Evolutionary conservation across 1,140 invertebrate species (phyloP), one percentile per base, ranked within the genome.

Genomic region (Dendrolimus punctatus): DNA sequence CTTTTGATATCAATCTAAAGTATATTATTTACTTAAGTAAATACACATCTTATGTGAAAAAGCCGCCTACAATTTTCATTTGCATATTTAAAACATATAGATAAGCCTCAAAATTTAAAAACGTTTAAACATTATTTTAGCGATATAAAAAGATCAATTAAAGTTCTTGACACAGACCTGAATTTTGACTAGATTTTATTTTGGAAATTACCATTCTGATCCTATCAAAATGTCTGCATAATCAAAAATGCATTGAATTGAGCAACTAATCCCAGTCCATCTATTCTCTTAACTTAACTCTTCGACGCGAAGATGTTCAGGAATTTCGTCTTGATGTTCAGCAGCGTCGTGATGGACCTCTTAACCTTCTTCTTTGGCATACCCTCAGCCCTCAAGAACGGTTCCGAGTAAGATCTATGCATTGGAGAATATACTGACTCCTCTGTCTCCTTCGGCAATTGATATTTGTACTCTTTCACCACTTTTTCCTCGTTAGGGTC

Each of bases 301-400:
- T 86, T 86, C 1, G 78, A 73, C 5, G 76, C 62, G 63, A 86
- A 84, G 39, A 86, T 83, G 50, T 84, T 86, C 44, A 86, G 58
- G 55, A 86, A 76, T 44, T 86, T 86, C 0, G 82, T 81, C 59
- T 86, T 86, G 51, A 86, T 84, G 57, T 77, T 86, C 38, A 86
- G 55, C 3, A 86, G 63, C 0, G 79, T 83, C 5, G 83, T 86
- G 55, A 86, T 76, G 5, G 82, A 86, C 40, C 82, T 71, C 69
- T 86, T 86, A 3, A 72, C 80, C 49, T 86, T 86, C 68, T 82
- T 85, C 73, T 82, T 86, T 0, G 76, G 70, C 6, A 52, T 59
- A n/a, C 50, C 69, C 46, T 85, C 80, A 2, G 67, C 62, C 41
- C 73, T 68, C 49, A 86, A 50, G 55, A 81, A 86, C 0, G 82